Evolutionary conservation across 2,888 invertebrate genomes (phyloP).

Genomic region (Lasioglossum lativentre): DNA sequence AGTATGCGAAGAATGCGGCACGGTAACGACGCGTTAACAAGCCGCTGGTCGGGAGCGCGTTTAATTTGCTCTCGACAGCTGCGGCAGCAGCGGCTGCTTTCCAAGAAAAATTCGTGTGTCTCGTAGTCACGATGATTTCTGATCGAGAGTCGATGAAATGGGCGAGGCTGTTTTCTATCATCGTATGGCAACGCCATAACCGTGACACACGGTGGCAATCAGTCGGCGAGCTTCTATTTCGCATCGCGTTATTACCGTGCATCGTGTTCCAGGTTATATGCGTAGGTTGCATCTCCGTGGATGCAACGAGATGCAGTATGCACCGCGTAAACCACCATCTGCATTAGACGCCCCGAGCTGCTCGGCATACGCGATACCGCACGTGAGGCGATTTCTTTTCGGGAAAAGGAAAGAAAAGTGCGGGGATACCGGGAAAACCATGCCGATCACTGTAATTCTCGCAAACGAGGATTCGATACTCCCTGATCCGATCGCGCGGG

Average conservation of each 20-base stretch:
- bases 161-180: slow-evolving; percentile 26
- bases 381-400: slow-evolving; percentile 49
- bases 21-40: slow-evolving; percentile 8
- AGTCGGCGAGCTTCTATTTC: slow-evolving; percentile 42
- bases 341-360: slow-evolving; percentile 36
- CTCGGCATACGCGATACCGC: slow-evolving; percentile 19
- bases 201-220: slow-evolving; percentile 59
- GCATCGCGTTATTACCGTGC: slow-evolving; percentile 57
- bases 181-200: slow-evolving; percentile 37
- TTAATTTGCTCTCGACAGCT: slow-evolving; percentile 10
- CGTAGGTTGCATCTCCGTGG: slow-evolving; percentile 29
- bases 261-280: slow-evolving; percentile 34
- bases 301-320: slow-evolving; percentile 21
- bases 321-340: slow-evolving; percentile 36
- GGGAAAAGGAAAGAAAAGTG: slow-evolving; percentile 13
- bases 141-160: neutral
- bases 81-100: neutral
- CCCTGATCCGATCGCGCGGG: neutral
- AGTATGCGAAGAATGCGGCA: neutral
- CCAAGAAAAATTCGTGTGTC: neutral
- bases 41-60: neutral
- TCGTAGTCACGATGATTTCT: neutral
- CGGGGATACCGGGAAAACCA: slow-evolving; percentile 11
- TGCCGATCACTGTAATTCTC: slow-evolving; percentile 61
- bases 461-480: slow-evolving; percentile 27